These are phyloP conservation scores for Halichoerus grypus DNA, from an alignment of 2,113 vertebrate species.

Conservation along the genomic window DNA sequence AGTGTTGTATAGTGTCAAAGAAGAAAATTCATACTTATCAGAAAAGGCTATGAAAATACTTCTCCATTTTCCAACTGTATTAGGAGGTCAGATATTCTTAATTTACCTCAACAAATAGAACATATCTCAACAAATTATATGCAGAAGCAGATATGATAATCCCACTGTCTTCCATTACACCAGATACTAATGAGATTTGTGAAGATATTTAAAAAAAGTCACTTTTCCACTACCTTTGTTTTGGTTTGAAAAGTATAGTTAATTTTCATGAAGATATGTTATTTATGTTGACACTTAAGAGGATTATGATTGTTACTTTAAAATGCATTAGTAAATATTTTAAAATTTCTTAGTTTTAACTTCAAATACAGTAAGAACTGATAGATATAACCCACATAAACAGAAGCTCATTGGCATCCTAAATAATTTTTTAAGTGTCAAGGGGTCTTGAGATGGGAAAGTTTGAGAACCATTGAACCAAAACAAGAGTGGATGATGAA, in stretches of 20 bases:
- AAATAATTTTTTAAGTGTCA: background rate
- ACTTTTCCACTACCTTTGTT: background rate
- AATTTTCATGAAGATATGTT: conserved; percentile 42
- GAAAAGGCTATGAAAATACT: conserved; percentile 6
- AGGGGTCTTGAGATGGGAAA: background rate
- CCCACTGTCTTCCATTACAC: background rate
- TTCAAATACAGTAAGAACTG: background rate
- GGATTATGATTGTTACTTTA: background rate
- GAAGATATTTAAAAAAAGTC: background rate
- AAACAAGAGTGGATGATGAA: background rate
- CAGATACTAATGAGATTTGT: background rate
- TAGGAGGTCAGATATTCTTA: background rate
- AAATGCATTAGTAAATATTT: conserved; percentile 25
- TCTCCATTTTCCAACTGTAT: conserved; percentile 16
- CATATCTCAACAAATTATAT: background rate
- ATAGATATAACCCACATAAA: background rate
- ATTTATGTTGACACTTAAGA: background rate
- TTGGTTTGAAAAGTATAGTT: background rate
- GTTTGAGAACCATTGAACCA: background rate
- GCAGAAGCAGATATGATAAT: conserved; percentile 25
- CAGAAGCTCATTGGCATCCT: background rate
- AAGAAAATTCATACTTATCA: conserved; percentile 35
- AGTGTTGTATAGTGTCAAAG: background rate
- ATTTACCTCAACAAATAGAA: background rate
- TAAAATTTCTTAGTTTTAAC: conserved; percentile 3